Evolutionary conservation across 2,888 invertebrate genomes (phyloP), one percentile per base, ranked within the genome.

Genomic region (Oscheius sp.): DNA sequence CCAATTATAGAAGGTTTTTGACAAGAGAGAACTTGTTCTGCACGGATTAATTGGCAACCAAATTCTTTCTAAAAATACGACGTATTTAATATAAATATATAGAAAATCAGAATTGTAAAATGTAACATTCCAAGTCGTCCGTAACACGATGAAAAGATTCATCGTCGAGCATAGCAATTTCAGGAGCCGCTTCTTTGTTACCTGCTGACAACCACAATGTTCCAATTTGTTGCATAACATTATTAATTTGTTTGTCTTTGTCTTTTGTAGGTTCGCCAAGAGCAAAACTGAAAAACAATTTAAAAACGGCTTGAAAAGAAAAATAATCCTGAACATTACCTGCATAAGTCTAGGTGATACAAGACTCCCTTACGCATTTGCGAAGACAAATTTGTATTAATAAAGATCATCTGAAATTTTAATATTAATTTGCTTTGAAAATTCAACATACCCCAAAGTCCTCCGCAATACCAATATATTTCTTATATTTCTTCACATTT

Each of bases 251-350:
- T 3, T 24, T 24, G 24, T 47, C 47, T 24, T 22, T 47, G 4
- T 47, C 22, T 9, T 47, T 36, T 14, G 47, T 9, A 24, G 2
- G 20, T 22, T 20, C 3, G 8, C 20, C 12, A 24, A 47, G 47
- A 47, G 47, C 47, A 47, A 47, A 47, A 20, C 47, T 47, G 24
- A 47, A 44, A 47, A 22, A 22, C 24, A 47, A 36, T 36, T 8
- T 9, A 36, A 36, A 36, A 14, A n/a, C n/a, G n/a, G n/a, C n/a
- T n/a, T n/a, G n/a, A n/a, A n/a, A n/a, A n/a, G n/a, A n/a, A n/a
- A n/a, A n/a, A n/a, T n/a, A n/a, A n/a, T n/a, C n/a, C n/a, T 9
- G 24, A 44, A 44, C 6, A 5, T 6, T 47, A 47, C 47, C 24
- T 47, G 47, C 47, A 47, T 24, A 47, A 24, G 20, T 47, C 47